phyloP scores from a whole-genome alignment of 1,140 invertebrate species.

The Habropoda laboriosa region DNA sequence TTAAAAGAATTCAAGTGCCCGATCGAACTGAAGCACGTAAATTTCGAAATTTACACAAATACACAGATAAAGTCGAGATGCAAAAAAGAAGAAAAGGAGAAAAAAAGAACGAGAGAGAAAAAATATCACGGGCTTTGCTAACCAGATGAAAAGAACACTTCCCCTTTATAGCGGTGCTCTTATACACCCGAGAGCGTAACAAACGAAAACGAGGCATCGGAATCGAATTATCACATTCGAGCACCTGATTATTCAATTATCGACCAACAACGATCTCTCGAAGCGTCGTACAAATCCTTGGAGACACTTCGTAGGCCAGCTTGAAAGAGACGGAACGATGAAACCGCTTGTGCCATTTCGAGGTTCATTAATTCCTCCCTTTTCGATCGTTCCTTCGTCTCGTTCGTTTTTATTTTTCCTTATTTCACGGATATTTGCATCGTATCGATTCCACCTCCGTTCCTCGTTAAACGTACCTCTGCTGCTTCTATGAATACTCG shows the following conservation, averaged over 20 bases:
- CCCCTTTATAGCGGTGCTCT: slow-evolving; percentile 28
- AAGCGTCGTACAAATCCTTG: slow-evolving; percentile 28
- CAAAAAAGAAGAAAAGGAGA: no score
- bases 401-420: not conserved
- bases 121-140: not conserved
- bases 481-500: not conserved
- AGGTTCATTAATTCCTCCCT: not conserved
- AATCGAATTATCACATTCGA: slow-evolving; percentile 57
- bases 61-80: no score
- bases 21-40: not conserved
- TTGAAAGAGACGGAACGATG: slow-evolving; percentile 16
- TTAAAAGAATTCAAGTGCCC: not conserved
- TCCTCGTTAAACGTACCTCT: not conserved
- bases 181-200: slow-evolving; percentile 30
- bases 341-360: slow-evolving; percentile 31
- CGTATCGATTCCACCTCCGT: not conserved
- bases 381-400: not conserved
- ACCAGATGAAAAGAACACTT: not conserved
- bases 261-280: slow-evolving; percentile 43
- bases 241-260: slow-evolving; percentile 57
- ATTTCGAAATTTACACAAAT: not conserved
- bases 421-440: not conserved
- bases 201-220: slow-evolving; percentile 38
- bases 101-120: not conserved
- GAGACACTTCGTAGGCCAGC: slow-evolving; percentile 11